Percentiles rank a stretch among this genome's conserved stretches.
Evolutionary conservation across 2,888 invertebrate species (phyloP).

Genomic region (Aphidoletes aphidimyza): DNA sequence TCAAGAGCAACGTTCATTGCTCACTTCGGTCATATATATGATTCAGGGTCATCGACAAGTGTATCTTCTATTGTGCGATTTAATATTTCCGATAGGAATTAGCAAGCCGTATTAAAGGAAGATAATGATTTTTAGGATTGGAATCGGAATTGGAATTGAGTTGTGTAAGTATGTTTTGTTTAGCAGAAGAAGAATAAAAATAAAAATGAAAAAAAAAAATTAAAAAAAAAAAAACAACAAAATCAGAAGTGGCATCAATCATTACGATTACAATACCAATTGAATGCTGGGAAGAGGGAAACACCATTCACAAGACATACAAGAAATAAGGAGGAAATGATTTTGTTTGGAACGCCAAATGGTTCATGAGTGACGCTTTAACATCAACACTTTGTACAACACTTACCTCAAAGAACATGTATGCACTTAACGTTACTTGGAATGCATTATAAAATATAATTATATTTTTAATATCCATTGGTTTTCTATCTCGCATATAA

Average conservation of each 20-base stretch:
- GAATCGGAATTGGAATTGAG: not conserved
- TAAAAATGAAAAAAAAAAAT: not conserved
- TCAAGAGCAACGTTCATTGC: constrained; percentile 51
- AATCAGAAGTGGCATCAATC: no score
- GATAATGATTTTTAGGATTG: constrained; percentile 32
- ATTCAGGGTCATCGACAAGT: constrained; percentile 17
- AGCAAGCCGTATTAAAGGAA: not conserved
- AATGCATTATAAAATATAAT: constrained; percentile 88
- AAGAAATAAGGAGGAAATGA: not conserved
- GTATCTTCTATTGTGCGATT: not conserved
- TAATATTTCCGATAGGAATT: constrained; percentile 28
- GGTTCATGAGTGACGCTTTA: not conserved
- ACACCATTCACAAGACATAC: no score
- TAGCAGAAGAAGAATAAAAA: not conserved
- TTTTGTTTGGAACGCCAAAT: not conserved
- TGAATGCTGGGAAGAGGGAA: no score
- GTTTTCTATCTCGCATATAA: constrained; percentile 88
- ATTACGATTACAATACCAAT: no score
- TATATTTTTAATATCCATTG: constrained; percentile 81
- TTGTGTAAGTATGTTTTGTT: no score
- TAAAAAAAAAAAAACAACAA: not conserved
- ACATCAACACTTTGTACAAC: not conserved
- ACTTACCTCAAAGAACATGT: constrained; percentile 91
- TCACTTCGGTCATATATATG: constrained; percentile 13
- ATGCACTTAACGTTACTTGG: constrained; percentile 87